A percentile compares a stretch with the other conserved stretches of the same genome.
phyloP scores from a whole-genome alignment of 1,140 invertebrate species.

The Leptonema lineaticorne region DNA sequence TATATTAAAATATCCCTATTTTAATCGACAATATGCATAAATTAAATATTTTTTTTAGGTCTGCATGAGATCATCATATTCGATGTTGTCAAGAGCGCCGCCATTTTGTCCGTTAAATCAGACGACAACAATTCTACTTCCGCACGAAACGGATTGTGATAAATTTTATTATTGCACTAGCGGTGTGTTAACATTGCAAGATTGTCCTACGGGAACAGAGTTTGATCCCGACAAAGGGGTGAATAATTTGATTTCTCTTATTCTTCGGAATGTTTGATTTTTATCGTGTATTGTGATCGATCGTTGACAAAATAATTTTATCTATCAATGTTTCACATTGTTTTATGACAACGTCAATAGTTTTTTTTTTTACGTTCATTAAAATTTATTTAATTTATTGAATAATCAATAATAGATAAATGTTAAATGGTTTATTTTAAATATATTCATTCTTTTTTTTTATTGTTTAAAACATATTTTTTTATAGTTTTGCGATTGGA shows the following conservation, averaged over 20 bases:
- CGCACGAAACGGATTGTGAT: conserved; percentile 55
- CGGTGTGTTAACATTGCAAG: conserved; percentile 50
- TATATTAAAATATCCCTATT: too few species aligned
- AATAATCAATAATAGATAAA: too few species aligned
- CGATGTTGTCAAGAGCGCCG: too few species aligned
- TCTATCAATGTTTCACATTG: too few species aligned
- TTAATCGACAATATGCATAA: too few species aligned
- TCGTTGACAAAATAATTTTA: too few species aligned
- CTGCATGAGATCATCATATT: too few species aligned
- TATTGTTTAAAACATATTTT: neutral
- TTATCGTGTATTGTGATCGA: neutral
- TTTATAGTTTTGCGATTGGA: neutral
- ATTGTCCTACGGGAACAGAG: conserved; percentile 51
- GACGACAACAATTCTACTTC: conserved; percentile 39
- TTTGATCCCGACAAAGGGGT: conserved; percentile 56
- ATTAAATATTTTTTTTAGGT: too few species aligned
- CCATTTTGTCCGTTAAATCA: conserved; percentile 8
- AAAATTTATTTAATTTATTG: too few species aligned
- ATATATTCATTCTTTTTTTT: neutral
- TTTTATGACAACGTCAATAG: too few species aligned
- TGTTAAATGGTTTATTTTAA: too few species aligned
- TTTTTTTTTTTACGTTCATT: too few species aligned
- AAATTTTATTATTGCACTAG: conserved; percentile 60
- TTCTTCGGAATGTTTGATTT: neutral
- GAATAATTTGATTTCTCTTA: neutral